phyloP scores from a whole-genome alignment of 2,797 vertebrate genomes.

The Darevskia nairensis region DNA sequence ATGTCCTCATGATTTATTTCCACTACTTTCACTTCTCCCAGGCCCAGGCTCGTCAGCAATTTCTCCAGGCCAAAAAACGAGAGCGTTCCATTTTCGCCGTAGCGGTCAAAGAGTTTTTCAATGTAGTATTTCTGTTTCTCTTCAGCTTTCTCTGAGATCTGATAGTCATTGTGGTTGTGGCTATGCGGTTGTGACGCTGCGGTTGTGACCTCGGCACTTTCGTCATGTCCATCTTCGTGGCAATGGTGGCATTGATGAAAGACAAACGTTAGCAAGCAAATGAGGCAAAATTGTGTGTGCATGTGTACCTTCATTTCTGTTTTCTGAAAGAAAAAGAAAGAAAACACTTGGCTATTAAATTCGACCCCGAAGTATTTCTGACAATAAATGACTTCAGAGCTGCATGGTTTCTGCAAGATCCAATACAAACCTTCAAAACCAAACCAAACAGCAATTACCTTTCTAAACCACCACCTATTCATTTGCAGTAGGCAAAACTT shows the following conservation, averaged over 20 bases:
- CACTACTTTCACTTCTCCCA: slow-evolving; percentile 92
- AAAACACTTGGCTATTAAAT: slow-evolving; percentile 22
- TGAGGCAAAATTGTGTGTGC: slow-evolving; percentile 96
- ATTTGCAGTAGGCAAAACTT: background rate
- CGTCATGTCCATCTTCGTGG: slow-evolving; percentile 83
- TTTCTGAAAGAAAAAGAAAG: slow-evolving; percentile 79
- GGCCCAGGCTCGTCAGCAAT: slow-evolving; percentile 90
- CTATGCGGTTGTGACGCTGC: slow-evolving; percentile 65
- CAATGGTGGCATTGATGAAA: slow-evolving; percentile 94
- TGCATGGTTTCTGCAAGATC: background rate
- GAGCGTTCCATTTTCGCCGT: slow-evolving; percentile 89
- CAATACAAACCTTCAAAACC: background rate
- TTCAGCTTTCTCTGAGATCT: slow-evolving; percentile 74
- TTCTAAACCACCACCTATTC: background rate
- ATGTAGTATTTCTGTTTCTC: slow-evolving; percentile 94
- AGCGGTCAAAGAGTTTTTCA: slow-evolving; percentile 91
- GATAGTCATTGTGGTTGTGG: slow-evolving; percentile 77
- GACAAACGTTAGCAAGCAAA: slow-evolving; percentile 95
- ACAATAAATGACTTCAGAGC: background rate
- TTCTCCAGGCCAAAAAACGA: slow-evolving; percentile 93
- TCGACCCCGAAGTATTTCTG: background rate
- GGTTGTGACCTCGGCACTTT: slow-evolving; percentile 67
- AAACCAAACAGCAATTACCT: background rate
- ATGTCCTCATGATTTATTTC: slow-evolving; percentile 90
- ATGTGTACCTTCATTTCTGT: slow-evolving; percentile 94